phyloP scores from a whole-genome alignment of 1,140 invertebrate species.

The Macrobrachium nipponense region DNA sequence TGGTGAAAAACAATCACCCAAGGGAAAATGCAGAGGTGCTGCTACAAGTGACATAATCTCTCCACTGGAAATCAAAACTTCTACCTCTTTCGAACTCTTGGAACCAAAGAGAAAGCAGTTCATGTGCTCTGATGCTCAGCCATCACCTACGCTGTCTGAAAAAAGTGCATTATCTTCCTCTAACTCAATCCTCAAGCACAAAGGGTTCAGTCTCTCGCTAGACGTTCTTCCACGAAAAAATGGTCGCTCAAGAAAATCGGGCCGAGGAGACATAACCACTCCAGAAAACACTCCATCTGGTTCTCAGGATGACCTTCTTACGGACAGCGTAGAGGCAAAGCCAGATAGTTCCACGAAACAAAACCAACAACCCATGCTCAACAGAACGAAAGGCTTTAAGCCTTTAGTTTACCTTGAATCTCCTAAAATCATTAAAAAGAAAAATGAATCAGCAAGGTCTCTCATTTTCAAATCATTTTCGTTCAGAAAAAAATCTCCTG shows the following conservation, averaged over 20 bases:
- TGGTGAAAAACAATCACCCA: constrained; percentile 28
- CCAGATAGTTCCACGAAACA: constrained; percentile 19
- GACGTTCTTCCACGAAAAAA: constrained; percentile 52
- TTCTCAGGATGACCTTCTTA: constrained; percentile 49
- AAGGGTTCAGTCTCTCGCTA: constrained; percentile 51
- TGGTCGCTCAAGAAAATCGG: constrained; percentile 28
- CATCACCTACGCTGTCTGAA: constrained; percentile 54
- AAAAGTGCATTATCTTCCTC: constrained; percentile 40
- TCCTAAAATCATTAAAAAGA: constrained; percentile 41
- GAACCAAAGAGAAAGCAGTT: constrained; percentile 52
- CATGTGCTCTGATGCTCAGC: constrained; percentile 45
- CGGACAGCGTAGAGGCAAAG: constrained; percentile 15
- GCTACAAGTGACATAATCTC: constrained; percentile 34
- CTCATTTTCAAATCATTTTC: constrained; percentile 58
- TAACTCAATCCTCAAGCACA: constrained; percentile 52
- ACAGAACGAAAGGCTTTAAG: constrained; percentile 26
- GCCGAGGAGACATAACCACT: constrained; percentile 5
- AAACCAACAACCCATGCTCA: constrained; percentile 40
- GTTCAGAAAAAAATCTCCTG: constrained; percentile 44
- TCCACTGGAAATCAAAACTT: constrained; percentile 53
- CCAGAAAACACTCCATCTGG: constrained; percentile 42
- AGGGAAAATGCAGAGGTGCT: constrained; percentile 11
- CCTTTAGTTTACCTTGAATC: constrained; percentile 29
- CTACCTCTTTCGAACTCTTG: constrained; percentile 57
- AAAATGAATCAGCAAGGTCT: constrained; percentile 37